Percentiles rank a stretch among this genome's conserved stretches.
Evolutionary conservation across 2,797 vertebrate species (phyloP).

Genomic region (Peromyscus attwateri): DNA sequence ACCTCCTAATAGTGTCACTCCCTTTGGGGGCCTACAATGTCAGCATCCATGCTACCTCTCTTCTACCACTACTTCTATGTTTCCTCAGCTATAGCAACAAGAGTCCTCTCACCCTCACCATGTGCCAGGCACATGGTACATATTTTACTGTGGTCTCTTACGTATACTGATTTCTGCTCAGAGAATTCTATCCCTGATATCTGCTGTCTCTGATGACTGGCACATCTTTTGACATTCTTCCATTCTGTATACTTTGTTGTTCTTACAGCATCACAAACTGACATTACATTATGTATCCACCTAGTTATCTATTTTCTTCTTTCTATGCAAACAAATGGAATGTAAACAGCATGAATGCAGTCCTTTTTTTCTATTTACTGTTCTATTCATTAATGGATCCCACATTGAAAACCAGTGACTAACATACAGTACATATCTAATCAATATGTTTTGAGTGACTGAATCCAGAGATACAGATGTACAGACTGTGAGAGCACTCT

Average conservation of each 20-base stretch:
- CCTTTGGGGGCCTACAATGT: neutral
- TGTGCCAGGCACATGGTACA: neutral
- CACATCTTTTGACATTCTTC: neutral
- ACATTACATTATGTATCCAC: neutral
- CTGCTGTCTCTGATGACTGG: neutral
- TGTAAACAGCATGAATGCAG: neutral
- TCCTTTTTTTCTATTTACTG: neutral
- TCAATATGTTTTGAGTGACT: conserved; percentile 15
- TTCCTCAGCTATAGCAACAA: neutral
- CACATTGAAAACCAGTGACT: neutral
- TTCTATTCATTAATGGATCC: neutral
- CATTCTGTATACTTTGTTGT: neutral
- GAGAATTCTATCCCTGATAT: neutral
- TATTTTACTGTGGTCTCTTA: neutral
- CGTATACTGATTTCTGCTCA: neutral
- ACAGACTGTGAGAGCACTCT: neutral
- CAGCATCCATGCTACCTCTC: neutral
- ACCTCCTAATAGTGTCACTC: neutral
- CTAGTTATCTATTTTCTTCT: neutral
- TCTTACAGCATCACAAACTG: neutral
- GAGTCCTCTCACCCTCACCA: neutral
- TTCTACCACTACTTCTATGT: neutral
- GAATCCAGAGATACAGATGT: neutral
- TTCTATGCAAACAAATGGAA: neutral
- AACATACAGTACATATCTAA: neutral